Evolutionary conservation across 2,113 vertebrate genomes (phyloP).

Genomic region (Coreoperca whiteheadi): DNA sequence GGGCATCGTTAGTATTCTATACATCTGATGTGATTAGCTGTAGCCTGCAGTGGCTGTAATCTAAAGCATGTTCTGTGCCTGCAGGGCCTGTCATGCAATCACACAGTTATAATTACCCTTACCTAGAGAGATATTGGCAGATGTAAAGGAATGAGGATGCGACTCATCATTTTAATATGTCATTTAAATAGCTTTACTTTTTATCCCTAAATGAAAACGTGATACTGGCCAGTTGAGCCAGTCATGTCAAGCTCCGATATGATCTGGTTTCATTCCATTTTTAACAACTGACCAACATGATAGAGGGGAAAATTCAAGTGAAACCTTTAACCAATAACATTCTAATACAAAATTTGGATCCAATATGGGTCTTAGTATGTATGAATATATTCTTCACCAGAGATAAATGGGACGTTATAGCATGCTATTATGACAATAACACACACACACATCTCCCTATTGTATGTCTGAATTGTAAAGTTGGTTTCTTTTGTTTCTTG

Average conservation of each 20-base stretch:
- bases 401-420: too few relatives aligned
- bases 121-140: neutral
- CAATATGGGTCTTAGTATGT: neutral
- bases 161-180: constrained; percentile 1
- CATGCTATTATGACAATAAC: too few relatives aligned
- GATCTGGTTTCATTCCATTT: neutral
- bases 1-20: neutral
- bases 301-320: neutral
- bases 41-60: neutral
- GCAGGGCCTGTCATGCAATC: constrained; percentile 26
- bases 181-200: constrained; percentile 16
- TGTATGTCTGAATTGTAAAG: too few relatives aligned
- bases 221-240: neutral
- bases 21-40: neutral
- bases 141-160: constrained; percentile 9
- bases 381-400: neutral
- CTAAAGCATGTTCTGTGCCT: constrained; percentile 3
- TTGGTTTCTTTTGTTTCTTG: too few relatives aligned
- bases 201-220: constrained; percentile 3
- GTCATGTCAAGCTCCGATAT: constrained; percentile 4
- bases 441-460: too few relatives aligned
- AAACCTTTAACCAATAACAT: neutral
- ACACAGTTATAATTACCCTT: constrained; percentile 21
- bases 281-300: neutral
- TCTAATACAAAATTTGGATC: neutral